Evolutionary conservation across 1,140 invertebrate species (phyloP).

Genomic region (Tyrophagus putrescentiae): DNA sequence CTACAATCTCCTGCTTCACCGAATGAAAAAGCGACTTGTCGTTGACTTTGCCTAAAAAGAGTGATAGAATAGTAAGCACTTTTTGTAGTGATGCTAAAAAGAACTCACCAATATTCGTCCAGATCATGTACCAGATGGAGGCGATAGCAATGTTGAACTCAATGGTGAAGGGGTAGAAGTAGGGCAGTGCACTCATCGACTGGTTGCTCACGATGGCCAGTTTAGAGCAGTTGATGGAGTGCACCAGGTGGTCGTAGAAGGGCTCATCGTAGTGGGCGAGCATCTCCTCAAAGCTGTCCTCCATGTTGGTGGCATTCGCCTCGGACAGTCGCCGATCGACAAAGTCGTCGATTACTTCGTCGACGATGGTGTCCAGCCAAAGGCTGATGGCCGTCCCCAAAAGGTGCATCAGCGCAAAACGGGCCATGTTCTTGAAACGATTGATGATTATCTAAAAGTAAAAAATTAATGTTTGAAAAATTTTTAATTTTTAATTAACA

Average conservation of each 20-base stretch:
- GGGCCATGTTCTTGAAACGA: slow-evolving; percentile 41
- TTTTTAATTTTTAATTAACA: neutral
- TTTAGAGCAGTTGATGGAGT: slow-evolving; percentile 7
- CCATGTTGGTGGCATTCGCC: neutral
- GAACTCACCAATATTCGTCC: slow-evolving; percentile 48
- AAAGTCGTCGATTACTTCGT: slow-evolving; percentile 45
- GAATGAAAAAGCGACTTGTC: slow-evolving; percentile 13
- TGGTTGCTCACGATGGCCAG: slow-evolving; percentile 23
- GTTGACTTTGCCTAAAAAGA: slow-evolving; percentile 7
- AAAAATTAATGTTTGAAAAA: neutral
- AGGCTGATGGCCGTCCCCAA: slow-evolving; percentile 53
- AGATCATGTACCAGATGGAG: slow-evolving; percentile 53
- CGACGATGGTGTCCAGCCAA: slow-evolving; percentile 53
- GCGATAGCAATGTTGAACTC: slow-evolving; percentile 58
- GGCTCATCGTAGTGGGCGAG: neutral
- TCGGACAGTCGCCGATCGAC: slow-evolving; percentile 15
- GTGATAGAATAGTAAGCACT: neutral
- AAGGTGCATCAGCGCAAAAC: slow-evolving; percentile 56
- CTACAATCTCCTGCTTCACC: slow-evolving; percentile 22
- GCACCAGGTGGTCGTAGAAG: neutral
- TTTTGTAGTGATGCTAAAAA: neutral
- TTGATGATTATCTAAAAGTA: slow-evolving; percentile 45
- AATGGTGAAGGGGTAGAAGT: slow-evolving; percentile 55
- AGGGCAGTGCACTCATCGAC: slow-evolving; percentile 30
- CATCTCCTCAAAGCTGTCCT: neutral